Conservation (phyloP, 2,113 vertebrate genomes). For the Salminus brasiliensis region DNA sequence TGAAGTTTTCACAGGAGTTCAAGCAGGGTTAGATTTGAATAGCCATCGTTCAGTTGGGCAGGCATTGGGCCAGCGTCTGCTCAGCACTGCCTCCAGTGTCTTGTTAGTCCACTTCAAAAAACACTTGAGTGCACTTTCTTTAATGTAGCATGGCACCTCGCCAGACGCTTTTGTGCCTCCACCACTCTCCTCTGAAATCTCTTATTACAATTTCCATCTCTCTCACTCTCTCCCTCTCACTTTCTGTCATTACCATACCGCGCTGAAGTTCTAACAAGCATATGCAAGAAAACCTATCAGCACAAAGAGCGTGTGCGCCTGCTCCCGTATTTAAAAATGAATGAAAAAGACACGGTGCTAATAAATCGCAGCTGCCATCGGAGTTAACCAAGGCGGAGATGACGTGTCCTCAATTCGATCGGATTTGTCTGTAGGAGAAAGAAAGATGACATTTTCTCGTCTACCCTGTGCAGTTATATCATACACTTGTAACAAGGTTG, state of each 20-base stretch:
- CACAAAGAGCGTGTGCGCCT: background rate
- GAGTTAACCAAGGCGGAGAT: background rate
- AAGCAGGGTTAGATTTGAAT: slow-evolving; percentile 50
- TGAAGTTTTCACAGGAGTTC: background rate
- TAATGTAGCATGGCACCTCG: slow-evolving; percentile 63
- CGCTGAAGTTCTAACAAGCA: slow-evolving; percentile 15
- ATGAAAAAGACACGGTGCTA: background rate
- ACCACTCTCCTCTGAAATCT: slow-evolving; percentile 18
- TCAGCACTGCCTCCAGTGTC: slow-evolving; percentile 52
- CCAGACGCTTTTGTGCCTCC: slow-evolving; percentile 52
- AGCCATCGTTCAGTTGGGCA: slow-evolving; percentile 53
- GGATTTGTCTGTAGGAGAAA: background rate
- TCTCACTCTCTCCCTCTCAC: background rate
- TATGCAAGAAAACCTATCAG: slow-evolving; percentile 12
- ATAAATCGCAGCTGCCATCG: background rate
- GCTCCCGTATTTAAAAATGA: slow-evolving; percentile 11
- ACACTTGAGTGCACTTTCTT: slow-evolving; percentile 68
- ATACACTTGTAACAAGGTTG: background rate
- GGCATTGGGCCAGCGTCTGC: slow-evolving; percentile 9
- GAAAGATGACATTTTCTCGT: background rate
- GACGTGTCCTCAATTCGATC: background rate
- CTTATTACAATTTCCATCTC: slow-evolving; percentile 34
- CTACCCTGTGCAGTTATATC: background rate
- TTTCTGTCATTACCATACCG: slow-evolving; percentile 17
- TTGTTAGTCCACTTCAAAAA: slow-evolving; percentile 64